Evolutionary conservation across 1,140 invertebrate genomes (phyloP).

Genomic region (Colletes latitarsis): DNA sequence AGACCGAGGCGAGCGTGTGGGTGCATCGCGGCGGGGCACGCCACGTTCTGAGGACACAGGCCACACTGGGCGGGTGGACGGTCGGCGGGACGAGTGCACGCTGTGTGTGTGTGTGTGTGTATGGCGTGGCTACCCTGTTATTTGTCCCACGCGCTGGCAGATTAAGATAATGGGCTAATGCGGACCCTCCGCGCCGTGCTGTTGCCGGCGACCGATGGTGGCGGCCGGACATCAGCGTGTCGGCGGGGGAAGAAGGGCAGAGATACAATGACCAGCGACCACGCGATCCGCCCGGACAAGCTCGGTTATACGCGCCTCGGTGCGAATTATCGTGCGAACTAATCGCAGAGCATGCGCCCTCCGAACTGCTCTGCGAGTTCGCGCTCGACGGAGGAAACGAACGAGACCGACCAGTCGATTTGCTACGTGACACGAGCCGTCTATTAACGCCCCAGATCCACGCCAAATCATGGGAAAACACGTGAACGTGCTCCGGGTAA

Average conservation of each 20-base stretch:
- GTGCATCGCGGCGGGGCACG: conserved; percentile 23
- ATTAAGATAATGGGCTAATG: conserved; percentile 71
- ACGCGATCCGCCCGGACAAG: conserved; percentile 60
- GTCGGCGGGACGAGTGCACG: not conserved
- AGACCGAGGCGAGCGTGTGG: not conserved
- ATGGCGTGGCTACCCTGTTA: conserved; percentile 57
- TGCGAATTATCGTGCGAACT: conserved; percentile 64
- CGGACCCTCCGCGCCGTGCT: conserved; percentile 42
- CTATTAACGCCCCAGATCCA: not conserved
- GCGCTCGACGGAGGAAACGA: conserved; percentile 9
- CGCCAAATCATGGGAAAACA: too few species aligned
- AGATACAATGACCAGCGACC: conserved; percentile 64
- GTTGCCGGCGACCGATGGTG: conserved; percentile 31
- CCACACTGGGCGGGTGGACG: not conserved
- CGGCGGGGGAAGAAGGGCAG: conserved; percentile 19
- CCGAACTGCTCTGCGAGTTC: not conserved
- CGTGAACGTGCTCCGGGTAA: too few species aligned
- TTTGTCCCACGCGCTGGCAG: conserved; percentile 65
- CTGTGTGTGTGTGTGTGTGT: not conserved
- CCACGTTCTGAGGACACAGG: not conserved
- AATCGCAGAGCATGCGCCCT: conserved; percentile 46
- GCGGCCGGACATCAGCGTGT: conserved; percentile 33
- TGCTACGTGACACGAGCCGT: conserved; percentile 19
- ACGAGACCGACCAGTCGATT: conserved; percentile 12
- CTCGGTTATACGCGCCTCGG: conserved; percentile 46